phyloP scores from a whole-genome alignment of 2,113 vertebrate species.

The Mormyrus iriodes region DNA sequence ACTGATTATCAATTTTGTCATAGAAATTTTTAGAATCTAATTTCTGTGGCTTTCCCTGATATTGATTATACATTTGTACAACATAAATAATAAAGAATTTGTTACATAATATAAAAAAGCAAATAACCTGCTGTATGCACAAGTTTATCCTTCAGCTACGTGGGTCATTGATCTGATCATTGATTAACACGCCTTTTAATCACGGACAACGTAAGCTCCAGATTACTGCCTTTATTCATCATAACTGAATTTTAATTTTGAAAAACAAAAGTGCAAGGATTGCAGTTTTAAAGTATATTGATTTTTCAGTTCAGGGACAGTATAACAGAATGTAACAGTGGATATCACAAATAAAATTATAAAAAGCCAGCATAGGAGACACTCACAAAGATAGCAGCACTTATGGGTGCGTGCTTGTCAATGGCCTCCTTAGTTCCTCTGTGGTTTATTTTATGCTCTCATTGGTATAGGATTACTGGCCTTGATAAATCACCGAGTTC shows the following conservation, averaged over 20 bases:
- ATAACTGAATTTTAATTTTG: conserved; percentile 8
- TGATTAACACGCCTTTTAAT: conserved; percentile 15
- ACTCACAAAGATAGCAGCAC: background rate
- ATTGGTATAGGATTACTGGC: background rate
- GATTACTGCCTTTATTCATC: conserved; percentile 7
- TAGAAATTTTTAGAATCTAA: conserved; percentile 11
- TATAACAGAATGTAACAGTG: background rate
- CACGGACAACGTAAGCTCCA: background rate
- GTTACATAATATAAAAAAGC: conserved; percentile 15
- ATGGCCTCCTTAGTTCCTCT: background rate
- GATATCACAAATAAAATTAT: background rate
- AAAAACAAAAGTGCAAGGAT: background rate
- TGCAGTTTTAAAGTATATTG: background rate
- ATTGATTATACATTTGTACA: conserved; percentile 1
- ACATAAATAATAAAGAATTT: conserved; percentile 16
- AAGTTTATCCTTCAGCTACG: background rate
- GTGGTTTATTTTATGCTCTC: background rate
- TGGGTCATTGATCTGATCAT: conserved; percentile 4
- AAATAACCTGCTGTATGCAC: background rate
- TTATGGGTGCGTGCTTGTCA: background rate
- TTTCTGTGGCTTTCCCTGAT: background rate
- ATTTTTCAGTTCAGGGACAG: background rate
- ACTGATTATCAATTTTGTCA: conserved; percentile 10
- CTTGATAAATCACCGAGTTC: background rate
- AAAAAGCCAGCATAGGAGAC: background rate